Conservation (phyloP, 2,797 vertebrate genomes). For the Tragelaphus eurycerus region DNA sequence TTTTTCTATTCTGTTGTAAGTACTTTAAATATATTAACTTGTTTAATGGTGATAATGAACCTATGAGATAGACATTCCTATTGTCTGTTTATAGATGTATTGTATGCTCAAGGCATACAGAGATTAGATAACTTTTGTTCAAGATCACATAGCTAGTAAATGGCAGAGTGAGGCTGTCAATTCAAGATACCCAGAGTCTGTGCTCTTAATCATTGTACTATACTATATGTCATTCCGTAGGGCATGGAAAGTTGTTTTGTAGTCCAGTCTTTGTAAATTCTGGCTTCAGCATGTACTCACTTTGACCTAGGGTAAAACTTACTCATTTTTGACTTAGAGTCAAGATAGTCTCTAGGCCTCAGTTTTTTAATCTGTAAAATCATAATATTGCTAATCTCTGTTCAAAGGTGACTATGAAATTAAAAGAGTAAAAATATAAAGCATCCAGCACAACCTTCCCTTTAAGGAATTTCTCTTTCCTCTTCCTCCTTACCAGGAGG, state of each 20-base stretch:
- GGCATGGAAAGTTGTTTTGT: not conserved
- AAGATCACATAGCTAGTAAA: not conserved
- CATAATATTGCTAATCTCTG: not conserved
- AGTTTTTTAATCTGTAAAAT: not conserved
- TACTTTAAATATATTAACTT: conserved; percentile 22
- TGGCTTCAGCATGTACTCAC: not conserved
- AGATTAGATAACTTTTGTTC: not conserved
- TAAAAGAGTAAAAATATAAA: conserved; percentile 8
- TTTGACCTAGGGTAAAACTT: not conserved
- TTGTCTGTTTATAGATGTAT: not conserved
- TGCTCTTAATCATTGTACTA: not conserved
- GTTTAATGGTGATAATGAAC: not conserved
- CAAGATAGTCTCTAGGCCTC: not conserved
- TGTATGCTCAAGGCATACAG: not conserved
- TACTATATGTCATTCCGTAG: not conserved
- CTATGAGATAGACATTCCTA: not conserved
- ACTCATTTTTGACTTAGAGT: not conserved
- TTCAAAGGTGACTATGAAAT: not conserved
- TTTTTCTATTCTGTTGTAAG: not conserved
- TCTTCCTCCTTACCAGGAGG: not conserved
- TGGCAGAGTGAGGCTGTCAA: not conserved
- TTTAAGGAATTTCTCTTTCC: conserved; percentile 14
- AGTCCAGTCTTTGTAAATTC: not conserved
- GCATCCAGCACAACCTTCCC: not conserved
- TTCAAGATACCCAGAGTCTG: not conserved